A percentile compares a stretch with the other conserved stretches of the same genome.
Evolutionary conservation across 1,140 invertebrate genomes (phyloP).

Genomic region (Lineus longissimus): DNA sequence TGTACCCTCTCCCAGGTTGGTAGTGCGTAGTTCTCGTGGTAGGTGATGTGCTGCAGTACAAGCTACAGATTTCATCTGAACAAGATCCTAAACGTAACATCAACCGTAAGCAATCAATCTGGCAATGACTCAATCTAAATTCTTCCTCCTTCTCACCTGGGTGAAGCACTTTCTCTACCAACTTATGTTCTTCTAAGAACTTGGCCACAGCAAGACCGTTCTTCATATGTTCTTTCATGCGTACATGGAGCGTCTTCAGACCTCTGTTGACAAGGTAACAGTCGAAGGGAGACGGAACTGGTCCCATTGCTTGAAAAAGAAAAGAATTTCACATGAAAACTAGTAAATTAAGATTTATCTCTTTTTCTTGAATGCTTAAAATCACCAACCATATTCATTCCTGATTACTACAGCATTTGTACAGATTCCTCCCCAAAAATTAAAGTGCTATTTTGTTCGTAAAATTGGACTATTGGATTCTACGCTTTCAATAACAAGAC

Average conservation of each 20-base stretch:
- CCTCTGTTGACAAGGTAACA: slow-evolving; percentile 91
- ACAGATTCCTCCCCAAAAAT: not conserved
- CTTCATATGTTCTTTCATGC: slow-evolving; percentile 85
- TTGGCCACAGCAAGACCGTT: slow-evolving; percentile 74
- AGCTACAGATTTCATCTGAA: not conserved
- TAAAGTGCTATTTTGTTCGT: too few relatives aligned
- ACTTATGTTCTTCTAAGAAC: slow-evolving; percentile 73
- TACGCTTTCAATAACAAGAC: slow-evolving; percentile 23
- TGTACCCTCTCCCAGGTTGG: too few relatives aligned
- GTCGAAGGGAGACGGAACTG: slow-evolving; percentile 94
- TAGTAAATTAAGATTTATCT: not conserved
- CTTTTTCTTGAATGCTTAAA: slow-evolving; percentile 10
- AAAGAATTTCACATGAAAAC: not conserved
- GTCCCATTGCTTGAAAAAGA: slow-evolving; percentile 67
- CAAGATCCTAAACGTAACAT: not conserved
- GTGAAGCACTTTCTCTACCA: slow-evolving; percentile 78
- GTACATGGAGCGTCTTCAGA: slow-evolving; percentile 85
- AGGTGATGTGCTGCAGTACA: too few relatives aligned
- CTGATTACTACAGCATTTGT: not conserved
- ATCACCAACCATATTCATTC: not conserved
- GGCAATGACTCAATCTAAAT: not conserved
- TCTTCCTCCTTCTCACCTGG: slow-evolving; percentile 61
- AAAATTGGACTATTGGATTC: too few relatives aligned
- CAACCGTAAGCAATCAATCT: not conserved
- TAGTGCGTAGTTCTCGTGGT: too few relatives aligned